Evolutionary conservation across 1,140 invertebrate species (phyloP), one percentile per base, ranked within the genome.

Genomic region (Brachionus calyciflorus): DNA sequence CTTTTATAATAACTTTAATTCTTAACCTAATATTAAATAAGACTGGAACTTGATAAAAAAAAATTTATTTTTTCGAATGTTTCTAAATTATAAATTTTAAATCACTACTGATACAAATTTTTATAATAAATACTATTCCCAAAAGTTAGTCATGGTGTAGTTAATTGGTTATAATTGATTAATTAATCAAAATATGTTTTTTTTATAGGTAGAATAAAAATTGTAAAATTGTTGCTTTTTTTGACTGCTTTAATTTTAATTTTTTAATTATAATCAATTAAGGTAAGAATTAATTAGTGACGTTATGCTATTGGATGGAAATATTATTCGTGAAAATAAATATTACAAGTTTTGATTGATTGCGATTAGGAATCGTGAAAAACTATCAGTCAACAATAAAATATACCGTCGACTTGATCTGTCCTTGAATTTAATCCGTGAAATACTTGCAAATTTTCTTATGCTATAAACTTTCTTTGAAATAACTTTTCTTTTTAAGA

Each of bases 161-260:
- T 60, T 19, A 60, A 60, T 40, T 60, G 55, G 37, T 60, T 60
- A 33, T 60, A 60, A 60, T 60, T 60, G 55, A 60, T 60, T 60
- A 60, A 60, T 60, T 60, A 60, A 60, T 60, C 55, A 60, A 60
- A 60, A 60, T 40, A 5, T 37, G 3, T 37, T 9, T 5, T 37
- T 5, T 9, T 5, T 37, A 37, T 37, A 33, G 12, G 26, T 55
- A 55, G 55, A 60, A 40, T 37, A 37, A 37, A 60, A 60, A 60
- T 60, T 60, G 55, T 19, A 14, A 60, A 37, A 60, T 37, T 40
- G 9, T 37, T 5, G 3, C 9, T 9, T 37, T 9, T 37, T 9
- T 60, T 60, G 55, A 60, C 55, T 60, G 55, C 55, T 60, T 60
- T 60, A 60, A 60, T 60, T 60, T 37, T 60, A 60, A 60, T 60